Percentiles rank a stretch among this genome's conserved stretches.
Conservation (phyloP, 2,113 vertebrate genomes). For the Piprites chloris region DNA sequence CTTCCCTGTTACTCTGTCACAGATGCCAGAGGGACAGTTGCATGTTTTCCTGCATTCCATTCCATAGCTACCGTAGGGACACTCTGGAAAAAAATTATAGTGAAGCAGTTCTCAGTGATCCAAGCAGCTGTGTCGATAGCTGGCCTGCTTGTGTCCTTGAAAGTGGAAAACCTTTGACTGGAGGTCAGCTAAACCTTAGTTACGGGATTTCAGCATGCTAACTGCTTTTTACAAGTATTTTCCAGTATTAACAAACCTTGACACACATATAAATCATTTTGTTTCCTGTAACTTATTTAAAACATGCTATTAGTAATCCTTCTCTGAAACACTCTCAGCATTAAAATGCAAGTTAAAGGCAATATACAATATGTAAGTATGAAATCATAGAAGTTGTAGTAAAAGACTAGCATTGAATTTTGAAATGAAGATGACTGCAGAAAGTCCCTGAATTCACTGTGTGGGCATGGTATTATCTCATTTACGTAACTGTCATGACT, state of each 20-base stretch:
- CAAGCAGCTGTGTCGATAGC: background rate
- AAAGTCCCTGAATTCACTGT: background rate
- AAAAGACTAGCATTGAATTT: background rate
- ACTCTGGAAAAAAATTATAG: slow-evolving; percentile 76
- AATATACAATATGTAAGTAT: background rate
- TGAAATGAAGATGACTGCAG: background rate
- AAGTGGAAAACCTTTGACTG: background rate
- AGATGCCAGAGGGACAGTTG: slow-evolving; percentile 89
- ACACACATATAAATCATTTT: background rate
- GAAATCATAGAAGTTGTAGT: background rate
- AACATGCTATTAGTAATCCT: background rate
- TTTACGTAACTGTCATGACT: background rate
- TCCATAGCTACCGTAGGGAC: slow-evolving; percentile 89
- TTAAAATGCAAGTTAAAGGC: background rate
- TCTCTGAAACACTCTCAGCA: background rate
- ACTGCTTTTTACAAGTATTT: background rate
- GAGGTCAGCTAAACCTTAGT: background rate
- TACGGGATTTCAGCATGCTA: background rate
- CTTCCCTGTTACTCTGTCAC: slow-evolving; percentile 89
- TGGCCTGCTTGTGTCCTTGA: background rate
- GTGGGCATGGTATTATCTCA: background rate
- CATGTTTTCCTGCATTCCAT: slow-evolving; percentile 89
- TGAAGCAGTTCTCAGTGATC: background rate
- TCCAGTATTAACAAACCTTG: background rate
- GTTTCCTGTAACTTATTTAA: background rate